These are phyloP conservation scores for Drosophila formosana DNA, from an alignment of 2,888 invertebrate species.

Conservation along the genomic window DNA sequence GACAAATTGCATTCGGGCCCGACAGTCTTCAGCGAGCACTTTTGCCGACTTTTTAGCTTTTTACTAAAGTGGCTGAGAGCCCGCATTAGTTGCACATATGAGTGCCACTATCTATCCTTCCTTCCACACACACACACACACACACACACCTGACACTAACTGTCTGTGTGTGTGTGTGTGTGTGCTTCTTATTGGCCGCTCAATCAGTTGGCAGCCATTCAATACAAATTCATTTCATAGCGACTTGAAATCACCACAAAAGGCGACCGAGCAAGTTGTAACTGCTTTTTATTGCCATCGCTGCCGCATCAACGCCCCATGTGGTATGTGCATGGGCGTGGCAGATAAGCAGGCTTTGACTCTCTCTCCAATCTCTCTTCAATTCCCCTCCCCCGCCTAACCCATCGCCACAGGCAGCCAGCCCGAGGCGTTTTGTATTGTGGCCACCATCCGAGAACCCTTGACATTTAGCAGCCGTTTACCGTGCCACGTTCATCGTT, in stretches of 20 bases:
- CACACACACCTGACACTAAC: conserved; percentile 1
- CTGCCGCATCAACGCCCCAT: conserved; percentile 51
- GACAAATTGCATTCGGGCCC: conserved; percentile 73
- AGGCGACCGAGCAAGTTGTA: conserved; percentile 61
- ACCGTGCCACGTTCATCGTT: conserved; percentile 31
- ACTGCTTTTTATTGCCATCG: conserved; percentile 70
- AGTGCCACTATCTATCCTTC: neutral
- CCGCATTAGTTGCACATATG: conserved; percentile 45
- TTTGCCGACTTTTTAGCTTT: conserved; percentile 58
- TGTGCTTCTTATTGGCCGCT: conserved; percentile 31
- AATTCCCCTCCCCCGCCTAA: neutral
- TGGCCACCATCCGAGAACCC: conserved; percentile 47
- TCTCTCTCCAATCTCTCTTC: neutral
- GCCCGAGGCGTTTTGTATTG: conserved; percentile 44
- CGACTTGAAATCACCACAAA: conserved; percentile 56
- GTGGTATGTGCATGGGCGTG: conserved; percentile 27
- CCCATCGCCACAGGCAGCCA: neutral
- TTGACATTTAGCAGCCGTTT: conserved; percentile 59
- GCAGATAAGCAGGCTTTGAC: conserved; percentile 53
- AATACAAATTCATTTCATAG: conserved; percentile 71
- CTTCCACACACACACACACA: neutral
- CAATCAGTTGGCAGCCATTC: conserved; percentile 57
- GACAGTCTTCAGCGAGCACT: conserved; percentile 21
- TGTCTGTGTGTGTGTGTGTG: conserved; percentile 6
- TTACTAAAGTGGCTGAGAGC: conserved; percentile 36